Percentiles rank a stretch among this genome's conserved stretches.
Conservation (phyloP, 1,140 invertebrate species). For the Pogonomyrmex barbatus region DNA sequence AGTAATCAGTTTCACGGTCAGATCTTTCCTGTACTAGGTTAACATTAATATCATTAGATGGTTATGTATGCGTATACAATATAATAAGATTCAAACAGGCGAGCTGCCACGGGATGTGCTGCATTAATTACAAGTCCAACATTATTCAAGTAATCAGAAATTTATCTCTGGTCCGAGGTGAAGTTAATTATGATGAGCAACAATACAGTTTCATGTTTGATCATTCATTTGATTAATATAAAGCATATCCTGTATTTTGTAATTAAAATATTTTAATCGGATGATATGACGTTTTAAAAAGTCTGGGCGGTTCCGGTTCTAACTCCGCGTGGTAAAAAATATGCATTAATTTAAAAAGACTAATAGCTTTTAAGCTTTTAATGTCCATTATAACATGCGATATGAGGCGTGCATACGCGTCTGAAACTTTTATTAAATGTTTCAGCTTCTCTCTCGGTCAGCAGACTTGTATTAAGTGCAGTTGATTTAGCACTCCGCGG, state of each 20-base stretch:
- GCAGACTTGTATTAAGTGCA: slow-evolving; percentile 46
- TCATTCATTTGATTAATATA: slow-evolving; percentile 5
- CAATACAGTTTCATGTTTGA: not conserved
- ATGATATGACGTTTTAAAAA: not conserved
- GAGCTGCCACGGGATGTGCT: not conserved
- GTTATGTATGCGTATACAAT: slow-evolving; percentile 2
- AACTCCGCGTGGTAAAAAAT: slow-evolving; percentile 1
- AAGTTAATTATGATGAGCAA: slow-evolving; percentile 13
- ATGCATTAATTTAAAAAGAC: slow-evolving; percentile 19
- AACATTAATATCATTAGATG: slow-evolving; percentile 48
- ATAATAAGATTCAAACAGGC: slow-evolving; percentile 1
- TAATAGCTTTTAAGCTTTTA: slow-evolving; percentile 28
- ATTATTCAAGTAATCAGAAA: slow-evolving; percentile 39
- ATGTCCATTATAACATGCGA: not conserved
- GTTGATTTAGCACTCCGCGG: slow-evolving; percentile 52
- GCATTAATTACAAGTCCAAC: slow-evolving; percentile 37
- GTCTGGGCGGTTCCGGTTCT: not conserved
- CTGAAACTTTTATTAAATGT: slow-evolving; percentile 51
- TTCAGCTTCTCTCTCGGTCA: not conserved
- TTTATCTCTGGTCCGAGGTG: not conserved
- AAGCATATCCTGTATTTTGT: not conserved
- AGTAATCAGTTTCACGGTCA: slow-evolving; percentile 35
- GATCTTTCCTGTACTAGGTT: not conserved
- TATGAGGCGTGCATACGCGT: not conserved
- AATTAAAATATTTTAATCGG: slow-evolving; percentile 2